phyloP scores from a whole-genome alignment of 2,888 invertebrate species.

The Leptinotarsa peninsularis region DNA sequence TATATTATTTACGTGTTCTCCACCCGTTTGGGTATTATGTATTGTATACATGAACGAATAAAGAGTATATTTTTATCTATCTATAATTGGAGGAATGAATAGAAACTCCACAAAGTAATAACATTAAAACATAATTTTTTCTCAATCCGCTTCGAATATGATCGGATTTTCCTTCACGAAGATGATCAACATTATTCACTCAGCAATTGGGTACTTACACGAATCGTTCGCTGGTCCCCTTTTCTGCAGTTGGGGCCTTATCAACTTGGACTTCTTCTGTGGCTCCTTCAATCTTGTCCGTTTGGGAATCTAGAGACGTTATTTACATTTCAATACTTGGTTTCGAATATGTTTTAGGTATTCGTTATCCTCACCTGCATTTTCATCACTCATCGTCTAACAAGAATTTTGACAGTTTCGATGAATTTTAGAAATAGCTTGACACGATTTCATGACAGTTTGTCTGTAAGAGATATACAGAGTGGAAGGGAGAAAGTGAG shows the following conservation, averaged over 20 bases:
- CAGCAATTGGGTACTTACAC: neutral
- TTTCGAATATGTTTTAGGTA: neutral
- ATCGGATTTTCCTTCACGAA: too few species aligned
- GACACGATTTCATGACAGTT: neutral
- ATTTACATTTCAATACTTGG: neutral
- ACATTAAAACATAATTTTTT: too few species aligned
- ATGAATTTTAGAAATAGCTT: neutral
- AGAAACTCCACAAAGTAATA: too few species aligned
- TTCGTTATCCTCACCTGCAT: neutral
- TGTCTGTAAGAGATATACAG: neutral
- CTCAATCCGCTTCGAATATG: too few species aligned
- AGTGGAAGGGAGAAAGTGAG: neutral
- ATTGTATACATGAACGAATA: too few species aligned
- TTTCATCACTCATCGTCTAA: conserved; percentile 14
- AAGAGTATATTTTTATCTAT: too few species aligned
- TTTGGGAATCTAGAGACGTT: conserved; percentile 1
- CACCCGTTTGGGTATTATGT: too few species aligned
- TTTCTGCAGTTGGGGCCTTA: neutral
- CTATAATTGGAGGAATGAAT: too few species aligned
- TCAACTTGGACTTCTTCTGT: neutral
- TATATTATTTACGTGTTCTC: too few species aligned
- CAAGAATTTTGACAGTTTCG: conserved; percentile 4
- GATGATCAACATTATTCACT: too few species aligned
- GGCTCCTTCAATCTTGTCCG: neutral
- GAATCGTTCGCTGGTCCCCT: neutral